Percentiles rank a stretch among this genome's conserved stretches.
These are phyloP conservation scores for Enteromius unitaeniatus DNA, from an alignment of 2,797 vertebrate genomes.

Conservation along the genomic window DNA sequence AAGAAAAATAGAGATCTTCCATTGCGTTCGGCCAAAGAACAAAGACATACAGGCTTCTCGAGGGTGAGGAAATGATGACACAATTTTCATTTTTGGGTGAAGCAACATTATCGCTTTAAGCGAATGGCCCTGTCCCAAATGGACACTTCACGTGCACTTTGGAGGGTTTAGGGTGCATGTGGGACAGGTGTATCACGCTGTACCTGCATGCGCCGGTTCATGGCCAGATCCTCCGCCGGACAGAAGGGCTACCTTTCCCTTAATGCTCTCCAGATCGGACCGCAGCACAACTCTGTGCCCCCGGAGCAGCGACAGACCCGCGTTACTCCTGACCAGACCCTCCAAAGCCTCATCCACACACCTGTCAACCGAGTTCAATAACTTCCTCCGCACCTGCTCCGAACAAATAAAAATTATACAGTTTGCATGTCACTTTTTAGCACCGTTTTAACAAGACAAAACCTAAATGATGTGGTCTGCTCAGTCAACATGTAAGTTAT, in stretches of 20 bases:
- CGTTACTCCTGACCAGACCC: conserved; percentile 79
- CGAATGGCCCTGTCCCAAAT: no score
- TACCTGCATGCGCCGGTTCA: conserved; percentile 93
- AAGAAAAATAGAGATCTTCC: no score
- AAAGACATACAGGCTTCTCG: no score
- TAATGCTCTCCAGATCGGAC: conserved; percentile 78
- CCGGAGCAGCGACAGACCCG: conserved; percentile 77
- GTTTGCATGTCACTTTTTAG: not conserved
- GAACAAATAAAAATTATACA: not conserved
- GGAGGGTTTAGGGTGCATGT: not conserved
- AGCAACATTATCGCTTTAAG: no score
- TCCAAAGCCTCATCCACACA: conserved; percentile 89
- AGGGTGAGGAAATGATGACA: no score
- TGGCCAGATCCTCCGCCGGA: conserved; percentile 94
- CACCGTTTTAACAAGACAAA: not conserved
- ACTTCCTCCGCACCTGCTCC: conserved; percentile 80
- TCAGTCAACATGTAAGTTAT: not conserved
- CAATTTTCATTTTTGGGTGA: no score
- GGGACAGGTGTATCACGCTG: not conserved
- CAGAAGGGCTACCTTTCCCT: conserved; percentile 86
- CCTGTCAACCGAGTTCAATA: conserved; percentile 80
- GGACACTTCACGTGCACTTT: not conserved
- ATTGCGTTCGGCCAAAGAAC: no score
- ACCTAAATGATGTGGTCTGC: no score
- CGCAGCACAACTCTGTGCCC: conserved; percentile 88